Evolutionary conservation across 23 tunicate genomes (phyloP), one percentile per base, ranked within the genome.

Genomic region (Styela plicata): DNA sequence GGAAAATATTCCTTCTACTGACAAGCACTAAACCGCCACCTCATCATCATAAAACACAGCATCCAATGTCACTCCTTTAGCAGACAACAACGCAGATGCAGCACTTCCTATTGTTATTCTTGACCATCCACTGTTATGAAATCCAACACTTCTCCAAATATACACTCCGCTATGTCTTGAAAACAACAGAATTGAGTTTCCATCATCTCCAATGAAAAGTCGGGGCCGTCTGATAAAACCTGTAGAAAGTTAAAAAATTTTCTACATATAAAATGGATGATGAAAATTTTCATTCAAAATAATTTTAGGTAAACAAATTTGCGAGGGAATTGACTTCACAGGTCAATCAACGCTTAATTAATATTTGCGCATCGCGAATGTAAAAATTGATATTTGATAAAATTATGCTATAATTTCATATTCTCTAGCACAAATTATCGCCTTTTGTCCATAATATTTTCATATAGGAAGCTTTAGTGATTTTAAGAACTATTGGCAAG

Each of bases 141-240:
- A 30, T 17, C 27, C 62, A 2, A 27, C 65, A 33, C 71, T 64
- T 52, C 80, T 86, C 90, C 98, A 91, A 30, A 91, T 77, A 69
- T 80, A 36, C 17, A 86, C 71, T 64, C 81, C 74, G 32, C 64
- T 70, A 30, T 63, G 52, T 35, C 86, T 34, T n/a, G 79, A 30
- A 36, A 88, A 34, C 23, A 85, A 35, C 57, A 93, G 27, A 63
- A 93, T 75, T 13, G 71, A 34, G 31, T 36, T 29, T 21, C 98
- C 98, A 88, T 88, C 87, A 78, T 93, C 81, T 61, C 91, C 88
- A 21, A 88, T 69, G 52, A 74, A 93, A 20, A 44, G 57, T 44
- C 57, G 7, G 13, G 57, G 57, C 13, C 57, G 57, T 44, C 57
- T 44, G 57, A 44, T 44, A 5, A 44, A 5, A 44, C 57, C 57